These are phyloP conservation scores for Trochalopteron elliotii DNA, from an alignment of 2,113 vertebrate species.

Conservation along the genomic window DNA sequence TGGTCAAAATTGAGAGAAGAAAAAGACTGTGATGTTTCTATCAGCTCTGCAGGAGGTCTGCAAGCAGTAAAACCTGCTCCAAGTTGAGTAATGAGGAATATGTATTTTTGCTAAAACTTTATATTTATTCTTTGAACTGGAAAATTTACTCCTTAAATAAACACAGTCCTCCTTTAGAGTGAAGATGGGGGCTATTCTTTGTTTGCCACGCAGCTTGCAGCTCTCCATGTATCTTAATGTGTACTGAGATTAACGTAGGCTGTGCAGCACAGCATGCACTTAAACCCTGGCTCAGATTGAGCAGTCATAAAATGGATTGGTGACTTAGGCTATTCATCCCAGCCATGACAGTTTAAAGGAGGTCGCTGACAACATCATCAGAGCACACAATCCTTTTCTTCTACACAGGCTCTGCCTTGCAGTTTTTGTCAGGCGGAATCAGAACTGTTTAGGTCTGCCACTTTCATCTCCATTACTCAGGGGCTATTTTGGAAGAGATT, in stretches of 20 bases:
- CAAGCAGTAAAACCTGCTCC: background rate
- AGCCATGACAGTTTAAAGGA: conserved; percentile 28
- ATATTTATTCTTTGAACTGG: background rate
- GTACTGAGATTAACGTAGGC: background rate
- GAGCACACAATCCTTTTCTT: background rate
- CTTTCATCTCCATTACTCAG: background rate
- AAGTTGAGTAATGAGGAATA: background rate
- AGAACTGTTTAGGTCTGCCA: background rate
- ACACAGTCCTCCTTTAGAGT: rapidly evolving
- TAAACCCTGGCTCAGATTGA: conserved; percentile 56
- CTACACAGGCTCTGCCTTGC: background rate
- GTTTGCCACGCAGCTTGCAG: background rate
- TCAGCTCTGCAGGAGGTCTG: background rate
- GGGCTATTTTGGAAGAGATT: background rate
- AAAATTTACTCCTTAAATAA: background rate
- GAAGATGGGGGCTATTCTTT: background rate
- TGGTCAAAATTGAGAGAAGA: background rate
- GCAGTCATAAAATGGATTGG: conserved; percentile 55
- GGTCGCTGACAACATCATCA: conserved; percentile 20
- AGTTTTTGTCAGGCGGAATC: background rate
- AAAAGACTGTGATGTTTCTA: background rate
- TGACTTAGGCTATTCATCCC: conserved; percentile 53
- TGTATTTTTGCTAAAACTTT: background rate
- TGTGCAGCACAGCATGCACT: background rate
- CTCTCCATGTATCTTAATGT: background rate